phyloP scores from a whole-genome alignment of 2,888 invertebrate species.

The Limnephilus auricula region DNA sequence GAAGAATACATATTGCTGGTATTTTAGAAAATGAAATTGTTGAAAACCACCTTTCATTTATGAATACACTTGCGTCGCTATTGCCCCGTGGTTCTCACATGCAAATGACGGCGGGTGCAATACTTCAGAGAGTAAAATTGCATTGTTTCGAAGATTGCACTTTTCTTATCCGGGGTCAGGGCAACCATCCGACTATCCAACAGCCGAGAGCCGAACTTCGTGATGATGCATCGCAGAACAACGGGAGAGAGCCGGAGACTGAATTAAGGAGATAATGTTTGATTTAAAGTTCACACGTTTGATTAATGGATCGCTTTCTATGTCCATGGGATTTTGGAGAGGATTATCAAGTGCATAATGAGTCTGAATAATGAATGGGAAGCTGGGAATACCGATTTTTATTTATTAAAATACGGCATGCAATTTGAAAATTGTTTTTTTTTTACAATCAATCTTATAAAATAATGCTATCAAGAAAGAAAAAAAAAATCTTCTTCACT shows the following conservation, averaged over 20 bases:
- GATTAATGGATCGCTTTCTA: constrained; percentile 40
- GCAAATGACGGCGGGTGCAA: constrained; percentile 21
- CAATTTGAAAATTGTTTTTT: background rate
- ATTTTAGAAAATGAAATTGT: background rate
- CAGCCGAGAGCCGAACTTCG: background rate
- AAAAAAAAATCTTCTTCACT: too few relatives aligned
- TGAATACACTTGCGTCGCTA: background rate
- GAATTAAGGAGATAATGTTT: constrained; percentile 17
- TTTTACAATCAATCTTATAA: background rate
- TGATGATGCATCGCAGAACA: constrained; percentile 14
- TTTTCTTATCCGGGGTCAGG: constrained; percentile 25
- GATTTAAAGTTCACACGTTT: constrained; percentile 42
- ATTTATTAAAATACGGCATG: background rate
- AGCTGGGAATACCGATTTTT: background rate
- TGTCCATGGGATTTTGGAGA: constrained; percentile 11
- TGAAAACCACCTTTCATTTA: background rate
- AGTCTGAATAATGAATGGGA: background rate
- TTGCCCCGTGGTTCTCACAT: background rate
- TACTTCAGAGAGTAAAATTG: constrained; percentile 25
- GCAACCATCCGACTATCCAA: background rate
- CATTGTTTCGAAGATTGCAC: constrained; percentile 42
- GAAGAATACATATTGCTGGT: background rate
- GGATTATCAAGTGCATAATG: background rate
- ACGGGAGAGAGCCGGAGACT: constrained; percentile 34
- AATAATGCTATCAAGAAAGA: background rate